Evolutionary conservation across 2,888 invertebrate species (phyloP).

Genomic region (Creontiades dilutus): DNA sequence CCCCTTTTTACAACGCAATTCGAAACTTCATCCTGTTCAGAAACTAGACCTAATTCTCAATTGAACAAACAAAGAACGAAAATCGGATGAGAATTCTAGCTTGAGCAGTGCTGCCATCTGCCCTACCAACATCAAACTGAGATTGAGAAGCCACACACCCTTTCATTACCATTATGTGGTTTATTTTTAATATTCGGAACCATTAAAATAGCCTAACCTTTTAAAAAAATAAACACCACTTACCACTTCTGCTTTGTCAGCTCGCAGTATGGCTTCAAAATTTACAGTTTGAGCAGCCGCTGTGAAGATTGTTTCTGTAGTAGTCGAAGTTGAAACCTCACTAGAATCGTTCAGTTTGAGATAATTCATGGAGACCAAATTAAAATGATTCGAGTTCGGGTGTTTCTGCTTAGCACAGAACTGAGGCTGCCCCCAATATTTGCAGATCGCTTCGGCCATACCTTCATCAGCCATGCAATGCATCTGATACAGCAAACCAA

Average conservation of each 20-base stretch:
- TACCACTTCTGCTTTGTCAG: slow-evolving; percentile 76
- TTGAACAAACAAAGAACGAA: too few species aligned
- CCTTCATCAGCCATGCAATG: slow-evolving; percentile 2
- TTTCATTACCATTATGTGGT: not conserved
- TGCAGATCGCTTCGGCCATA: slow-evolving; percentile 56
- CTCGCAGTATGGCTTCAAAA: slow-evolving; percentile 78
- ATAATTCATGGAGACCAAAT: not conserved
- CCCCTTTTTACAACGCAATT: too few species aligned
- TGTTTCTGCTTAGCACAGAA: slow-evolving; percentile 67
- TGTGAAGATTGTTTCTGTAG: slow-evolving; percentile 75
- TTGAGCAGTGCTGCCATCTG: too few species aligned
- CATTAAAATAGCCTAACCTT: not conserved
- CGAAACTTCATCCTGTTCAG: too few species aligned
- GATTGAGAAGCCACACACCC: too few species aligned
- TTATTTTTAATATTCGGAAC: not conserved
- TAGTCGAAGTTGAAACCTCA: not conserved
- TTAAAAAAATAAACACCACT: slow-evolving; percentile 14
- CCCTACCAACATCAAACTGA: too few species aligned
- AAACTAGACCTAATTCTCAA: too few species aligned
- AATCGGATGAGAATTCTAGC: too few species aligned
- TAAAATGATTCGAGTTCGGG: slow-evolving; percentile 76
- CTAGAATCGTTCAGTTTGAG: not conserved
- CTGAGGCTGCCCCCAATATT: slow-evolving; percentile 67
- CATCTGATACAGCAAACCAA: slow-evolving; percentile 13
- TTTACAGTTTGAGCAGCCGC: slow-evolving; percentile 78